Evolutionary conservation across 2,113 vertebrate species (phyloP), one percentile per base, ranked within the genome.

Genomic region (Dolichotis patagonum): DNA sequence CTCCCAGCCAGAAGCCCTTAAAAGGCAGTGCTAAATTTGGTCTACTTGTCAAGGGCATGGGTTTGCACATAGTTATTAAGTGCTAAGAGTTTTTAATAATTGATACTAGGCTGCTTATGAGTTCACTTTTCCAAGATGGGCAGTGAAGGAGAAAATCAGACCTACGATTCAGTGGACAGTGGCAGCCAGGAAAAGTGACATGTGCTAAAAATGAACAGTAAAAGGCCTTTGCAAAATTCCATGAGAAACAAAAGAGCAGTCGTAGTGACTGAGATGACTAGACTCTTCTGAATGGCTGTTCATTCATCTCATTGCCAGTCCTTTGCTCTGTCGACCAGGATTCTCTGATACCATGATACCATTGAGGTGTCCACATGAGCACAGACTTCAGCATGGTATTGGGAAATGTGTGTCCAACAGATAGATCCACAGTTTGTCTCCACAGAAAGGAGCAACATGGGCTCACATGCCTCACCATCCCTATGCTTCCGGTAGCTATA

Each of bases 401-500:
- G 9, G 26, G n/a, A 58, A 19, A 46, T 32, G 4, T 7, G 49
- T 62, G 12, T 1, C 17, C 12, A 14, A 65, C 4, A 41, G 17
- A 58, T 38, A 35, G 9, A 19, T 17, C 0, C 10, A 30, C 22
- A 43, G 9, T 32, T 52, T 87, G 5, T 52, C 24, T 30, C 14
- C 49, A 19, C 26, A 87, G 26, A 92, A 13, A 26, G 11, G 4
- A 65, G 30, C 9, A 13, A 24, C 35, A 26, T 1, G 5, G 5
- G 0, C 16, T 19, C 60, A 11, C 1, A 3, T 3, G 3, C 7
- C 9, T 20, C 10, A 78, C 28, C 14, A 58, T 1, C 49, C 19
- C 52, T 7, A 10, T 8, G 13, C 58, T n/a, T 62, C 32, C 6
- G 4, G 67, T n/a, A 24, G 26, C 4, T 35, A 0, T 12, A 54